Percentiles rank a stretch among this genome's conserved stretches.
Evolutionary conservation across 2,888 invertebrate species (phyloP).

Genomic region (Athalia cordata): DNA sequence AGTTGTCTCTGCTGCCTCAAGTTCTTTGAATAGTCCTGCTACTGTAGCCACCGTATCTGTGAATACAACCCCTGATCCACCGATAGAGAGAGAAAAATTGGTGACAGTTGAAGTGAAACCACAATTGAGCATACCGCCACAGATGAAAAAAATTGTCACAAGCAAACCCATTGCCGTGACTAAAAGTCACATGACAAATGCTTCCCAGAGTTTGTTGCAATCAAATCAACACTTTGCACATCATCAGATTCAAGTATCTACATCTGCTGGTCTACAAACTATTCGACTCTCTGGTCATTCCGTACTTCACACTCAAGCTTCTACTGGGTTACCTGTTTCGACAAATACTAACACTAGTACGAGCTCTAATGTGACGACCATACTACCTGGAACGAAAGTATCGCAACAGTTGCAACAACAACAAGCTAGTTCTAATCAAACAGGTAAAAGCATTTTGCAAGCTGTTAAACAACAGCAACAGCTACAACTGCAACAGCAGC

Average conservation of each 20-base stretch:
- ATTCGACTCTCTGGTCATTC: slow-evolving; percentile 76
- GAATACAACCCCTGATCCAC: slow-evolving; percentile 22
- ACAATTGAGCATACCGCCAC: slow-evolving; percentile 44
- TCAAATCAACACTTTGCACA: slow-evolving; percentile 71
- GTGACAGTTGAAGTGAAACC: slow-evolving; percentile 47
- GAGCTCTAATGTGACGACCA: slow-evolving; percentile 72
- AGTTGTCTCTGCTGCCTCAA: slow-evolving; percentile 13
- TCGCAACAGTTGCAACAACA: slow-evolving; percentile 61
- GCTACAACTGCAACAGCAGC: slow-evolving; percentile 47
- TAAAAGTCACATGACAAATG: slow-evolving; percentile 60
- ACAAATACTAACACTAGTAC: slow-evolving; percentile 63
- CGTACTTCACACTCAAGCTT: slow-evolving; percentile 69
- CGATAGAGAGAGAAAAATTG: slow-evolving; percentile 46
- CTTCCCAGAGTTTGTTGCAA: slow-evolving; percentile 68
- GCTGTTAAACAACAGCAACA: slow-evolving; percentile 54
- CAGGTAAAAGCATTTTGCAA: slow-evolving; percentile 52
- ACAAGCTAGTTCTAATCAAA: slow-evolving; percentile 54
- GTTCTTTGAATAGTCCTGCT: slow-evolving; percentile 8
- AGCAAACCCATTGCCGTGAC: slow-evolving; percentile 69
- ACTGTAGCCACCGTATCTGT: slow-evolving; percentile 19
- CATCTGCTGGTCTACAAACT: slow-evolving; percentile 75
- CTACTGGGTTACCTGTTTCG: slow-evolving; percentile 65
- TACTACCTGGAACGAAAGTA: slow-evolving; percentile 73
- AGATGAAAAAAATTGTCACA: slow-evolving; percentile 62
- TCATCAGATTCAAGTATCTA: slow-evolving; percentile 72